Base-by-base conservation (phyloP, 2,888 invertebrate genomes). In the Philhelius pedissequus region DNA sequence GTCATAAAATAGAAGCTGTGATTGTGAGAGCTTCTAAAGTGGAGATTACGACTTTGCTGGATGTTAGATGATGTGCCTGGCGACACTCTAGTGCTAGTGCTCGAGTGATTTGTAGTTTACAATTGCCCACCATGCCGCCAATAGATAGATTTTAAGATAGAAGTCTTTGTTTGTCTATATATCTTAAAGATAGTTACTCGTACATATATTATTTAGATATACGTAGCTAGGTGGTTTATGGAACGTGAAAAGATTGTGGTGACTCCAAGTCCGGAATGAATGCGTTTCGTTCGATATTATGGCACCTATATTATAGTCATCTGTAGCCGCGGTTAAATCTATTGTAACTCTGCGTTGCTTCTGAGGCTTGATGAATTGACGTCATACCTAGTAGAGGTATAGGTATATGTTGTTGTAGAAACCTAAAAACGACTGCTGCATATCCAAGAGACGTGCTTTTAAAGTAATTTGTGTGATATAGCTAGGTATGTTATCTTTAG, bases 371-470 rank as follows among this genome's bases (percentile, higher is more conserved):
- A 83, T 69, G 74, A 40, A 83, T 66, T 83, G 83, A 83, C 83
- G 83, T 83, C 83, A 83, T 48, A 48, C 69, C 62, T 40, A n/a
- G n/a, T n/a, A n/a, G n/a, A n/a, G n/a, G 32, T 52, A 50, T 78
- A 66, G 4, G 18, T 60, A 52, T 70, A 25, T 48, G 60, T 27
- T 58, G 50, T 30, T 82, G 66, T 40, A 69, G 79, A 83, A 79
- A 54, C 20, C 69, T 43, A 58, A 73, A 71, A 50, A 60, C 75
- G 71, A 54, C 75, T 79, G 79, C 84, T 71, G 71, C 80, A 80
- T 83, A 71, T 76, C 84, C 60, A 84, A 80, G 70, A 79, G 75
- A 84, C 84, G 84, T 84, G 84, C 80, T 76, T 84, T 56, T 56
- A 58, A 79, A 84, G 79, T 80, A 70, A 84, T 84, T 84, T 77